Evolutionary conservation across 2,888 invertebrate species (phyloP).

Genomic region (Eupsilia transversa): DNA sequence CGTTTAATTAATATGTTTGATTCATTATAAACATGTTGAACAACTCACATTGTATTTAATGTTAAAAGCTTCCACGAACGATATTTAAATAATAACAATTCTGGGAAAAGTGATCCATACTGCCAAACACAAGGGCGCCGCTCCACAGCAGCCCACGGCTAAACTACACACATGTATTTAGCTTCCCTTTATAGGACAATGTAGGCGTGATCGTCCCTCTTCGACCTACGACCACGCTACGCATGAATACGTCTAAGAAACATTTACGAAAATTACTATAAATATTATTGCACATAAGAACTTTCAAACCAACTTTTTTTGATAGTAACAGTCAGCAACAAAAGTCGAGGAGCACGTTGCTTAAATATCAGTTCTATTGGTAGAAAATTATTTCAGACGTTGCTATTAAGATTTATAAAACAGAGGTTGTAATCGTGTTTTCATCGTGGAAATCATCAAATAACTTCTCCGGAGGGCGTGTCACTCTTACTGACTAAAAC

Average conservation of each 20-base stretch:
- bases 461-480: too few species aligned
- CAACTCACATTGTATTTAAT: neutral
- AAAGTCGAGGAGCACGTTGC: neutral
- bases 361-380: neutral
- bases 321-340: too few species aligned
- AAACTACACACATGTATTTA: neutral
- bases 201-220: neutral
- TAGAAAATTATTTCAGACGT: neutral
- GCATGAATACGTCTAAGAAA: too few species aligned
- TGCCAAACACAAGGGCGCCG: neutral
- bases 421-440: too few species aligned
- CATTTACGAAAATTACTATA: too few species aligned
- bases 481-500: too few species aligned
- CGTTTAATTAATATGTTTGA: neutral
- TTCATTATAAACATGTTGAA: neutral
- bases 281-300: too few species aligned
- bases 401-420: neutral
- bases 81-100: neutral
- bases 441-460: too few species aligned
- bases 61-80: neutral
- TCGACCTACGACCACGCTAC: neutral
- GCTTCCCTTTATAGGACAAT: neutral
- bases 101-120: neutral
- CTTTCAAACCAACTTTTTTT: neutral
- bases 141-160: neutral